Evolutionary conservation across 1,140 invertebrate species (phyloP).

Genomic region (Antheraea mylitta): DNA sequence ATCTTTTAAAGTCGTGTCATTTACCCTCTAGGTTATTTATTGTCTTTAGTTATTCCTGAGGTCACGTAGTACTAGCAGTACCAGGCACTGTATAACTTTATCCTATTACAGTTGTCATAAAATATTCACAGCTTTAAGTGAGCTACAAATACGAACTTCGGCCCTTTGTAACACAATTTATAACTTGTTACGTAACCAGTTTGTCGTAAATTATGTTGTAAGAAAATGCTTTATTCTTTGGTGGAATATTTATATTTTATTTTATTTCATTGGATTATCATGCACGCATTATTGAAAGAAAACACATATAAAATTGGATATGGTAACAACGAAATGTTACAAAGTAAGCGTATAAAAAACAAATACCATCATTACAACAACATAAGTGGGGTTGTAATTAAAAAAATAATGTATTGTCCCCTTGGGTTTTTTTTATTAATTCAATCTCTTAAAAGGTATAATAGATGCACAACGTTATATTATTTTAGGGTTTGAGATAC

Average conservation of each 20-base stretch:
- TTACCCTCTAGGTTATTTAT: neutral
- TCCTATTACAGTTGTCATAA: slow-evolving; percentile 2
- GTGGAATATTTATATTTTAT: neutral
- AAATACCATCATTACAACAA: too few species aligned
- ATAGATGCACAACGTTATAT: too few species aligned
- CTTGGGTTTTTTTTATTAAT: too few species aligned
- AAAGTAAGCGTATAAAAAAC: too few species aligned
- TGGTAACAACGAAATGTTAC: too few species aligned
- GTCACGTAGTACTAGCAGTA: neutral
- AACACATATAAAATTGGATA: too few species aligned
- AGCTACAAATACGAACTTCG: slow-evolving; percentile 6
- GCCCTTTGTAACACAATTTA: slow-evolving; percentile 4
- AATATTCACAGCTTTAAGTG: slow-evolving; percentile 7
- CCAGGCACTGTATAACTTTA: slow-evolving; percentile 2
- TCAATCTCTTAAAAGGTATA: too few species aligned
- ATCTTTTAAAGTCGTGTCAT: neutral
- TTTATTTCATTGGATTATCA: neutral
- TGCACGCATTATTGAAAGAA: too few species aligned
- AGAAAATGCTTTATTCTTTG: neutral
- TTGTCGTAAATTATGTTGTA: slow-evolving; percentile 6
- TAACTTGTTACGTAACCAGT: slow-evolving; percentile 12
- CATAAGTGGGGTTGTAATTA: too few species aligned
- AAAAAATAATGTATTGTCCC: too few species aligned
- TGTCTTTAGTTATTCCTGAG: neutral
- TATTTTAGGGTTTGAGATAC: too few species aligned